A percentile compares a stretch with the other conserved stretches of the same genome.
Conservation (phyloP, 2,797 vertebrate species). For the Dipus sagitta region DNA sequence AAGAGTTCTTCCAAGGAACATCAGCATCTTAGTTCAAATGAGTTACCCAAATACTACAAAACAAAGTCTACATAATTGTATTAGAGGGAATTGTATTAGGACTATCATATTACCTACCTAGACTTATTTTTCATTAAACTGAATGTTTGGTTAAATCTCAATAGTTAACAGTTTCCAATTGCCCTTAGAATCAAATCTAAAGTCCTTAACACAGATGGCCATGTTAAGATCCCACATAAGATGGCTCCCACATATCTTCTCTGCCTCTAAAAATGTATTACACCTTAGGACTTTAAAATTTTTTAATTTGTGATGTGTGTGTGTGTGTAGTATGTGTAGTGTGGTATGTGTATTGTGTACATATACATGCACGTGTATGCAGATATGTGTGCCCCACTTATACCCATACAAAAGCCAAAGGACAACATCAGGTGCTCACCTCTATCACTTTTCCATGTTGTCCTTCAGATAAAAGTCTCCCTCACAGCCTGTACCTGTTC, state of each 20-base stretch:
- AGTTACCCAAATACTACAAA: neutral
- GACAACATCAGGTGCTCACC: too few relatives aligned
- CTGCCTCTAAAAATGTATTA: neutral
- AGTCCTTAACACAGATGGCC: neutral
- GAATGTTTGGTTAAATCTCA: neutral
- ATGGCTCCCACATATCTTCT: neutral
- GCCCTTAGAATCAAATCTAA: neutral
- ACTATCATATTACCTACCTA: neutral
- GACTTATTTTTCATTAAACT: neutral
- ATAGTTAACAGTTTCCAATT: neutral
- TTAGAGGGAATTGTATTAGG: neutral
- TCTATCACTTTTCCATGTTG: neutral
- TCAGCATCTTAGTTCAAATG: constrained; percentile 10
- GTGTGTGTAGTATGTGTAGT: neutral
- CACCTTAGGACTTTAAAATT: neutral
- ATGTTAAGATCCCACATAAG: neutral
- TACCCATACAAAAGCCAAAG: too few relatives aligned
- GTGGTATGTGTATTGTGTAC: too few relatives aligned
- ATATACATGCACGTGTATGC: too few relatives aligned
- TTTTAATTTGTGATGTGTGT: neutral
- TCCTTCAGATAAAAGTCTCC: neutral
- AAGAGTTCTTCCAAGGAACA: neutral
- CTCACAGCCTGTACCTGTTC: too few relatives aligned
- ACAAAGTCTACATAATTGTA: neutral
- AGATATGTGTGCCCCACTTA: too few relatives aligned